phyloP scores from a whole-genome alignment of 2,113 vertebrate species.

The Cryptoleucopteryx plumbea region DNA sequence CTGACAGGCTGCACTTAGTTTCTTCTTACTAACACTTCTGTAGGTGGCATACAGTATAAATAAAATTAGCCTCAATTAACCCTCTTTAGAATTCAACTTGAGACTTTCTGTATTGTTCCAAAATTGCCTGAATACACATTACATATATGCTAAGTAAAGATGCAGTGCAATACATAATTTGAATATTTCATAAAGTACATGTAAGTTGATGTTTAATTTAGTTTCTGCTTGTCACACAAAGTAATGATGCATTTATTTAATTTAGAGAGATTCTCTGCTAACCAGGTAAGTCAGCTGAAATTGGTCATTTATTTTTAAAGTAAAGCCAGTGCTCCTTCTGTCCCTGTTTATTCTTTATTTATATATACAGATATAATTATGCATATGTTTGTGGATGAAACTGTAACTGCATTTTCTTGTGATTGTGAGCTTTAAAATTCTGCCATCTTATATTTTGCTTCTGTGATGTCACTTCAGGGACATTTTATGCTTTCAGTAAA shows the following conservation, averaged over 20 bases:
- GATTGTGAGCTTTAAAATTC: slow-evolving; percentile 11
- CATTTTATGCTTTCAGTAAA: slow-evolving; percentile 44
- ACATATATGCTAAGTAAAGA: background rate
- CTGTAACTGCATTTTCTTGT: background rate
- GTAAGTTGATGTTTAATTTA: slow-evolving; percentile 4
- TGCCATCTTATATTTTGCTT: slow-evolving; percentile 37
- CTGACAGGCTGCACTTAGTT: background rate
- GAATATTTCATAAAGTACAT: background rate
- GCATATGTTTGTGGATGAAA: background rate
- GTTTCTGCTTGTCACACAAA: background rate
- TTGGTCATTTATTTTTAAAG: background rate
- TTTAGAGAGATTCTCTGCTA: background rate
- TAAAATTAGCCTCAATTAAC: background rate
- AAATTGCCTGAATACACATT: background rate
- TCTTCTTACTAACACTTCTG: background rate
- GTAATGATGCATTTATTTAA: background rate
- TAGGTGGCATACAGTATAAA: background rate
- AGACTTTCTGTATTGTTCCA: background rate
- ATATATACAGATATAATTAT: background rate
- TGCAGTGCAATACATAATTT: background rate
- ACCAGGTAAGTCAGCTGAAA: slow-evolving; percentile 5
- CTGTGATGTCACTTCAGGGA: slow-evolving; percentile 24
- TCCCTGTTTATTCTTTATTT: background rate
- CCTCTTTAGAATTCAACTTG: background rate
- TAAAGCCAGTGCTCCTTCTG: background rate